Conservation (phyloP, 2,113 vertebrate species). For the Ophiodon elongatus region DNA sequence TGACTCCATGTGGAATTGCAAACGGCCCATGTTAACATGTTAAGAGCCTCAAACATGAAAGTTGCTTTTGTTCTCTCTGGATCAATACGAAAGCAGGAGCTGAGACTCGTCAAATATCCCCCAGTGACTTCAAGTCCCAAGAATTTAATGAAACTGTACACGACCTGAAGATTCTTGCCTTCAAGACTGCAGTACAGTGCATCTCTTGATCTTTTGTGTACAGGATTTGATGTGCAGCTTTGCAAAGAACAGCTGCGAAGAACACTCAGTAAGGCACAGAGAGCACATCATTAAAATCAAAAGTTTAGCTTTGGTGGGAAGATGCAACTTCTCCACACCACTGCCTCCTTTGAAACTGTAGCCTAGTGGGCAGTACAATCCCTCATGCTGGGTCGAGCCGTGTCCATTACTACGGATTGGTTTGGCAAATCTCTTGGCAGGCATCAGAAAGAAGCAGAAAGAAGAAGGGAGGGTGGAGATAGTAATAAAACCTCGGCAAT, state of each 20-base stretch:
- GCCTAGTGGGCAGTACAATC: conserved; percentile 59
- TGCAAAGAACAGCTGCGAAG: conserved; percentile 44
- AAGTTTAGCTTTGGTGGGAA: conserved; percentile 35
- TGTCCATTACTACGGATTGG: conserved; percentile 64
- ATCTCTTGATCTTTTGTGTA: conserved; percentile 40
- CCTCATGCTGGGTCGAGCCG: conserved; percentile 56
- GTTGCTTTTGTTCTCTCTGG: not conserved
- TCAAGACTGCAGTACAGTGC: not conserved
- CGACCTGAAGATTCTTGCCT: not conserved
- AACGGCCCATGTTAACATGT: not conserved
- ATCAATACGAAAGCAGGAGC: conserved; percentile 11
- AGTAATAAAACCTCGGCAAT: conserved; percentile 60
- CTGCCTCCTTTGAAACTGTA: conserved; percentile 60
- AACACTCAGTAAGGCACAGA: conserved; percentile 39
- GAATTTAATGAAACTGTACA: not conserved
- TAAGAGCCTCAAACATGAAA: not conserved
- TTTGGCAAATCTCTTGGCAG: conserved; percentile 58
- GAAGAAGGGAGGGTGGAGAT: conserved; percentile 5
- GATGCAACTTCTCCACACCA: conserved; percentile 55
- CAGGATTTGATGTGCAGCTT: conserved; percentile 46
- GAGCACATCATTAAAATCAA: conserved; percentile 72
- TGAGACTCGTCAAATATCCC: not conserved
- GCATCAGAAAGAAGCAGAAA: conserved; percentile 11
- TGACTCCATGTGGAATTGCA: not conserved
- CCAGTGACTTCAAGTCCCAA: not conserved